Percentiles rank a stretch among this genome's conserved stretches.
Evolutionary conservation across 2,888 invertebrate genomes (phyloP).

Genomic region (Pheosia tremula): DNA sequence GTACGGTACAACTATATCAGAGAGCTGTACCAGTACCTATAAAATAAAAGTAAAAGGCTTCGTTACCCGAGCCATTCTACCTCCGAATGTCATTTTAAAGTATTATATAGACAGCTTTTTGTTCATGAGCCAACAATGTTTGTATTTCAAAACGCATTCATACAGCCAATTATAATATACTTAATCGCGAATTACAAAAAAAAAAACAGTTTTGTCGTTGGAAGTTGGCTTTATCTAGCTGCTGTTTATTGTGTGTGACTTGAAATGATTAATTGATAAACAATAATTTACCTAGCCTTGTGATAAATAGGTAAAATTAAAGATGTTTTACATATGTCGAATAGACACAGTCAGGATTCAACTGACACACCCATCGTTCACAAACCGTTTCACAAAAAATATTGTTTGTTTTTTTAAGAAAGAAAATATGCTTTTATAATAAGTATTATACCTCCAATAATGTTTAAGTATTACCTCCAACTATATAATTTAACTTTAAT

Average conservation of each 20-base stretch:
- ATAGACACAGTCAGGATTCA: conserved; percentile 19
- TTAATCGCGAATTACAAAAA: conserved; percentile 21
- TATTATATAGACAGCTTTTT: conserved; percentile 39
- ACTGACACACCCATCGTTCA: conserved; percentile 60
- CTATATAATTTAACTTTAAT: conserved; percentile 68
- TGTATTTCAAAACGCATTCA: conserved; percentile 25
- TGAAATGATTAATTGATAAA: conserved; percentile 1
- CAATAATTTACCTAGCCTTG: conserved; percentile 30
- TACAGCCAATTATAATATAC: conserved; percentile 14
- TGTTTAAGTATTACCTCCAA: conserved; percentile 80
- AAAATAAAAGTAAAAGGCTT: conserved; percentile 15
- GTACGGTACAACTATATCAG: conserved; percentile 4
- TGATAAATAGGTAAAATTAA: conserved; percentile 34
- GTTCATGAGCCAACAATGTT: conserved; percentile 28
- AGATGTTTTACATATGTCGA: neutral
- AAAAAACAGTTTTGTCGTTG: conserved; percentile 7
- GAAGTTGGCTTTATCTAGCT: conserved; percentile 2
- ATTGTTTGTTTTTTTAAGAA: conserved; percentile 42
- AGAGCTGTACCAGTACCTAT: no score
- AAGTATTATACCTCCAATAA: conserved; percentile 80
- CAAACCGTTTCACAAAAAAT: conserved; percentile 71
- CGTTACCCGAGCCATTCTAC: conserved; percentile 18
- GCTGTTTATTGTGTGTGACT: neutral
- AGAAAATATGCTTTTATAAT: conserved; percentile 65
- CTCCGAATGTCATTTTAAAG: conserved; percentile 43